Evolutionary conservation across 2,113 vertebrate species (phyloP), one percentile per base, ranked within the genome.

Genomic region (Micromys minutus): DNA sequence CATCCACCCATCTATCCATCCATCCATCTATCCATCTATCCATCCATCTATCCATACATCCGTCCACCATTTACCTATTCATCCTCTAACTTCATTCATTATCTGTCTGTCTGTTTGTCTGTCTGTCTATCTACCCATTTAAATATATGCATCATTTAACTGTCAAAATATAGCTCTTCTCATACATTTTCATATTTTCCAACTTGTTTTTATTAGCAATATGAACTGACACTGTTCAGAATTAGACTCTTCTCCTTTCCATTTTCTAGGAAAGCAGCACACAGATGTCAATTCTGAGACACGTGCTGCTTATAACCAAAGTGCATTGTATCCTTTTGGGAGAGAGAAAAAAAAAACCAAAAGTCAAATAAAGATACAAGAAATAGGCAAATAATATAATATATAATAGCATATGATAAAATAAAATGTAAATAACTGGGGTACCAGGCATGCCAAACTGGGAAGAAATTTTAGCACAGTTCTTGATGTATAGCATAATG

Each of bases 251-350:
- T 95, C 80, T 91, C 76, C 74, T 71, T 94, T 50, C 74, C 67
- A 80, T 84, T 86, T 89, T 67, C 22, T 87, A 72, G 24, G 91
- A 93, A 45, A 87, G 65, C 87, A 94, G 39, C 36, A 76, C 63
- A 75, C 91, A 97, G 84, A 69, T 96, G 89, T 79, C 69, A 87
- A 55, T 34, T 84, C 63, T 29, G n/a, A 34, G 39, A 50, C n/a
- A 71, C 36, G 93, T 93, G 69, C 81, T 96, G 21, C 90, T 93
- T 87, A 87, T 91, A 52, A 85, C n/a, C 67, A 94, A 80, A 17
- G 59, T 65, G 22, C 34, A 36, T 39, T 91, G 77, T 21, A 45
- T 34, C 85, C 80, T 95, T 75, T 89, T 72, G 74, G 89, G 21
- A 94, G 3, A 90, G 19, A 89, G 67, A 89, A 13, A 39, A 42